A percentile compares a stretch with the other conserved stretches of the same genome.
Conservation (phyloP, 2,797 vertebrate species). For the Tangara arthus region DNA sequence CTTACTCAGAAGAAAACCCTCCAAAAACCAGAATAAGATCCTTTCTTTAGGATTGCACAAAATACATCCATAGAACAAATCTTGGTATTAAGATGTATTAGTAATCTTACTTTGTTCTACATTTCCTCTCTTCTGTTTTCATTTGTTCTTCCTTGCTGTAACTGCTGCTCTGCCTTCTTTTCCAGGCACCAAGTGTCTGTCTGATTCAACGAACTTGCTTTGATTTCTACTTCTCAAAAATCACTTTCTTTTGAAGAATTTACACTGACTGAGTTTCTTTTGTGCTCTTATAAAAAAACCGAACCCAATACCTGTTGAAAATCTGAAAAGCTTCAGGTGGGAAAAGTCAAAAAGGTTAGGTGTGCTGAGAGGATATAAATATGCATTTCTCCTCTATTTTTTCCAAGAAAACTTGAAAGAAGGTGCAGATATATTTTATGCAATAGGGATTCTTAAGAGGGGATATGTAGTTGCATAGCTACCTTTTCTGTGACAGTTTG, state of each 20-base stretch:
- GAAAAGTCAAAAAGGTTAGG: not conserved
- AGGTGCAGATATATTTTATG: not conserved
- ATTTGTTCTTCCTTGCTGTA: not conserved
- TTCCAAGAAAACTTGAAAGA: not conserved
- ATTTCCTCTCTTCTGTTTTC: not conserved
- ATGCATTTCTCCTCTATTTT: rapidly evolving
- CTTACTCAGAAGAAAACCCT: not conserved
- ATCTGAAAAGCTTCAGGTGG: not conserved
- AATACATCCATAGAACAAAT: not conserved
- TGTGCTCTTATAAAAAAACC: rapidly evolving
- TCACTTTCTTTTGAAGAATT: not conserved
- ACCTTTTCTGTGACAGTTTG: not conserved
- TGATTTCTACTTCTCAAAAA: not conserved
- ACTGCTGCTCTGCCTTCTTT: not conserved
- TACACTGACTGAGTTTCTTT: not conserved
- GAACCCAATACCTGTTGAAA: not conserved
- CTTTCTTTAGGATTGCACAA: not conserved
- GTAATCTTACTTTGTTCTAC: not conserved
- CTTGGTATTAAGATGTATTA: not conserved
- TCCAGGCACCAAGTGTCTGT: not conserved
- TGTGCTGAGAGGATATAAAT: not conserved
- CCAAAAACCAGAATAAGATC: not conserved
- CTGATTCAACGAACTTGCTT: not conserved
- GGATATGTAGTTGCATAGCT: rapidly evolving
- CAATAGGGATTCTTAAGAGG: not conserved